A percentile compares a stretch with the other conserved stretches of the same genome.
These are phyloP conservation scores for Dysdera silvatica DNA, from an alignment of 1,140 invertebrate species.

Conservation along the genomic window DNA sequence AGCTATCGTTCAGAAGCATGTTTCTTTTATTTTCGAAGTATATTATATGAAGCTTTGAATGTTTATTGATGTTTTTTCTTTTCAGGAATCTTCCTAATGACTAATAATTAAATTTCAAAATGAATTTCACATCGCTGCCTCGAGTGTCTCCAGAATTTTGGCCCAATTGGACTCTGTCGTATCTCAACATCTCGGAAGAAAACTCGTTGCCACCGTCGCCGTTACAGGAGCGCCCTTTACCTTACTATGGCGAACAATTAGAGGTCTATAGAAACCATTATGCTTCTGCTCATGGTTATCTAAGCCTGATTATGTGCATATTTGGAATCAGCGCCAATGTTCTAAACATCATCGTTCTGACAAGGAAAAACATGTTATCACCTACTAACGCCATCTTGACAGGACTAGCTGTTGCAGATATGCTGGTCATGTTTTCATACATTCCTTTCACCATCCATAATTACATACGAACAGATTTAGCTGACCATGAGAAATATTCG, in stretches of 20 bases:
- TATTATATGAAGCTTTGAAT: too few species aligned
- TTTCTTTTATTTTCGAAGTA: too few species aligned
- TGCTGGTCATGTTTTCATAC: slow-evolving; percentile 79
- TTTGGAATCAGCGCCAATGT: slow-evolving; percentile 86
- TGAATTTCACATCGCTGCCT: too few species aligned
- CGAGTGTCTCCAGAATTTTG: too few species aligned
- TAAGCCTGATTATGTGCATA: slow-evolving; percentile 64
- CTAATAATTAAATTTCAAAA: too few species aligned
- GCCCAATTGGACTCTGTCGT: too few species aligned
- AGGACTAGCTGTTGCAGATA: slow-evolving; percentile 69
- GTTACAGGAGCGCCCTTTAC: too few species aligned
- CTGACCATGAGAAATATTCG: slow-evolving; percentile 27
- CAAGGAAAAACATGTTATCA: slow-evolving; percentile 71
- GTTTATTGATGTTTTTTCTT: too few species aligned
- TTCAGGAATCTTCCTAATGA: too few species aligned
- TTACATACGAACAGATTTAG: slow-evolving; percentile 48
- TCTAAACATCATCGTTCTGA: slow-evolving; percentile 74
- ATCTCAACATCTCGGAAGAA: too few species aligned
- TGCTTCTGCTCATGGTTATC: slow-evolving; percentile 55
- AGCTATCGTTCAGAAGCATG: too few species aligned
- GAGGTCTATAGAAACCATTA: slow-evolving; percentile 11
- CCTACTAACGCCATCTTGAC: slow-evolving; percentile 80
- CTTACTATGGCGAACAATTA: slow-evolving; percentile 26
- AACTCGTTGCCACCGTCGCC: too few species aligned
- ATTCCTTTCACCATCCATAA: slow-evolving; percentile 70